Conservation (phyloP, 2,113 vertebrate species). For the Nibea albiflora region DNA sequence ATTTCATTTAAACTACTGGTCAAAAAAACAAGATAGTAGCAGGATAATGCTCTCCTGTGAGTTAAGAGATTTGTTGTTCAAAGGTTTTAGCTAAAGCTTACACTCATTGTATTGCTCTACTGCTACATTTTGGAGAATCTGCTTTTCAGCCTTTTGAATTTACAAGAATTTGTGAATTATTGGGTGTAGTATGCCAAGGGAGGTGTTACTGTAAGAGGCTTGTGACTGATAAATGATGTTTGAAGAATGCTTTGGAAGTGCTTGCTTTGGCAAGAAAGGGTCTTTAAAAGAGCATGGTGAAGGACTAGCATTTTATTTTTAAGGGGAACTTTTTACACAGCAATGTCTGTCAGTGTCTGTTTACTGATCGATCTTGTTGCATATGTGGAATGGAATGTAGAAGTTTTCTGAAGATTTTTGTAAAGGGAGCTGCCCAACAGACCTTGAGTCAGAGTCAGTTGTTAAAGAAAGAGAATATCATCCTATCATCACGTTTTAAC, state of each 20-base stretch:
- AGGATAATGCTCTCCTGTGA: neutral
- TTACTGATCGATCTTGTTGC: neutral
- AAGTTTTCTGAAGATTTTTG: neutral
- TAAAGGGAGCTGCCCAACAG: neutral
- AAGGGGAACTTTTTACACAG: neutral
- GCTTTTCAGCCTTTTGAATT: neutral
- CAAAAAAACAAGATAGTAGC: neutral
- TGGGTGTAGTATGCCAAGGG: neutral
- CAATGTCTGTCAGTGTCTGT: neutral
- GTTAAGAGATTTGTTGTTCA: neutral
- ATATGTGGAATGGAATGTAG: neutral
- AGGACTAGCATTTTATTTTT: neutral
- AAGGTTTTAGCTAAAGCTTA: neutral
- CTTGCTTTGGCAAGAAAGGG: neutral
- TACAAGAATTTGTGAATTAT: neutral
- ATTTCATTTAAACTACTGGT: conserved; percentile 15
- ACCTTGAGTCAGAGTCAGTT: neutral
- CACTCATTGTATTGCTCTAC: neutral
- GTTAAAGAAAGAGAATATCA: no score
- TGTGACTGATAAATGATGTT: neutral
- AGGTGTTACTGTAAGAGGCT: neutral
- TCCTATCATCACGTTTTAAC: neutral
- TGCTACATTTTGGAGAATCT: neutral
- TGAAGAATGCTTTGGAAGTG: neutral
- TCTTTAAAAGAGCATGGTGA: neutral